Evolutionary conservation across 2,113 vertebrate species (phyloP).

Genomic region (Cavia aperea): DNA sequence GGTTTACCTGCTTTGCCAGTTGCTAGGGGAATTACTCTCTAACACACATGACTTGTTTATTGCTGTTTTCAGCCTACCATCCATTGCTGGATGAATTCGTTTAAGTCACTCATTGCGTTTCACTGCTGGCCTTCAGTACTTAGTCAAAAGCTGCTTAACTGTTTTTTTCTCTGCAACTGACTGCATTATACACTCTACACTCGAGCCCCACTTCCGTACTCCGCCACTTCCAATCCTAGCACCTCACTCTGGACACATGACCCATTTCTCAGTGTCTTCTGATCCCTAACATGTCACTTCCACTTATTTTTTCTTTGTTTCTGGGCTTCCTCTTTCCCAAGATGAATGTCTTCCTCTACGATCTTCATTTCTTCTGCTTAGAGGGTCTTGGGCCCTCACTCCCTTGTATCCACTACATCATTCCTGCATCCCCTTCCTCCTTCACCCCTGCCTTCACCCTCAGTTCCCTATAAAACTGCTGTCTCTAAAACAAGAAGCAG

Average conservation of each 20-base stretch:
- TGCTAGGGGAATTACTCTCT: not conserved
- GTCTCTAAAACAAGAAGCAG: not conserved
- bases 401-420: not conserved
- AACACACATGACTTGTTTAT: not conserved
- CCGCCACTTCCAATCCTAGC: not conserved
- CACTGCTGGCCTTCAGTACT: not conserved
- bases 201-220: not conserved
- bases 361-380: not conserved
- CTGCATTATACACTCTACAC: accelerated
- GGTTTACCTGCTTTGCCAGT: not conserved
- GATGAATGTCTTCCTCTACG: not conserved
- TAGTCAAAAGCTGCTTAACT: not conserved
- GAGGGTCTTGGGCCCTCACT: not conserved
- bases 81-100: not conserved
- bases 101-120: not conserved
- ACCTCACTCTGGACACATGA: not conserved
- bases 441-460: not conserved
- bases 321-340: not conserved
- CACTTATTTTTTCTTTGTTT: not conserved
- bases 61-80: not conserved
- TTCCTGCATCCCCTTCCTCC: not conserved
- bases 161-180: not conserved
- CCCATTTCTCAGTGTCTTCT: not conserved
- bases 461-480: not conserved
- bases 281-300: not conserved